Evolutionary conservation across 2,797 vertebrate genomes (phyloP), one percentile per base, ranked within the genome.

Genomic region (Emydoidea blandingii): DNA sequence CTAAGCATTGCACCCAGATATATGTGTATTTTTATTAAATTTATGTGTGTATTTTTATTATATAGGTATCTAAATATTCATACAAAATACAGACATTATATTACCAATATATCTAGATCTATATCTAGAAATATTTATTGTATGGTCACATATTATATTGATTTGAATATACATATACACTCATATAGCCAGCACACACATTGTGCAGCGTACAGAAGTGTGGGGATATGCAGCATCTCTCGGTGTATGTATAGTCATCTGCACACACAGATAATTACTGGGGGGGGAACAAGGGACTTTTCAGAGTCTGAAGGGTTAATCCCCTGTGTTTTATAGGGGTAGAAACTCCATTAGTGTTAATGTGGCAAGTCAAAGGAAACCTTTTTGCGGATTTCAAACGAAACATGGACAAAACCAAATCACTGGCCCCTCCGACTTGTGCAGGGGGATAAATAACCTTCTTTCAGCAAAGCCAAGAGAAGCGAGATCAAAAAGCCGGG

Each of bases 271-370:
- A 78, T 86, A 50, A 82, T 81, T 52, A 41, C 88, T 12, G 76
- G 62, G 62, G 65, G 65, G 65, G 79, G 85, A 89, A 81, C 90
- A 89, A 72, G 79, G 92, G 84, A 54, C 93, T 87, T 93, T 86
- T 91, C 84, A 88, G 97, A 93, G 52, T 68, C 91, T 94, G 93
- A 96, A 79, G 95, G 95, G 96, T 97, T 97, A 96, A 97, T 97
- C 94, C 92, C 95, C 93, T 91, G 92, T 95, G 90, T 94, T 93
- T 97, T 97, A 97, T 84, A 93, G 95, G 84, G 72, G 56, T 65
- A 78, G 83, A 83, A 96, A 95, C 9, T 88, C 79, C 90, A 76
- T 90, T 91, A 92, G 91, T 85, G 87, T 83, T 87, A 88, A 95
- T 94, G 87, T 80, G 91, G 89, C 74, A 91, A 90, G 81, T 78